A percentile compares a stretch with the other conserved stretches of the same genome.
Evolutionary conservation across 2,888 invertebrate species (phyloP).

Genomic region (Busseola fusca): DNA sequence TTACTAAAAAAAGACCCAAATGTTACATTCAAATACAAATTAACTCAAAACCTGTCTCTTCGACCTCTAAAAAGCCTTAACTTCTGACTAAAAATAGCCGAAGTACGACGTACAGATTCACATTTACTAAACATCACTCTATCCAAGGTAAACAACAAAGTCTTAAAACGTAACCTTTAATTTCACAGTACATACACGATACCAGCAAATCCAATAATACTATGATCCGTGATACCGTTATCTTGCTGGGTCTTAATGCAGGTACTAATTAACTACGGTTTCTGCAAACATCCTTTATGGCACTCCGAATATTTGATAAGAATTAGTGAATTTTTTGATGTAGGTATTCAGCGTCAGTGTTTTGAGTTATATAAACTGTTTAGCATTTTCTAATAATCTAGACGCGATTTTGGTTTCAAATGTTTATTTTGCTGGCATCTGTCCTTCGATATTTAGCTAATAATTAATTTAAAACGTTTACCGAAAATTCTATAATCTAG

Average conservation of each 20-base stretch:
- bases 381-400: not conserved
- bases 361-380: not conserved
- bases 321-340: constrained; percentile 1
- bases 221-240: constrained; percentile 68
- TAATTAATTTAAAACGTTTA: constrained; percentile 9
- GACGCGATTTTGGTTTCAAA: not conserved
- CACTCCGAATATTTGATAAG: constrained; percentile 14
- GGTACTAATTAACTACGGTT: constrained; percentile 51
- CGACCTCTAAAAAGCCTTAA: not conserved
- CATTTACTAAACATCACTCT: not conserved
- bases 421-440: not conserved
- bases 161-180: constrained; percentile 60
- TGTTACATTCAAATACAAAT: too few species aligned
- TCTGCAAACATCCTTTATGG: constrained; percentile 56
- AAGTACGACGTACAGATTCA: not conserved
- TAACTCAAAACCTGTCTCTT: too few species aligned
- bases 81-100: not conserved
- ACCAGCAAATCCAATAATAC: constrained; percentile 66
- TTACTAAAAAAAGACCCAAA: too few species aligned
- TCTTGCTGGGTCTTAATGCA: constrained; percentile 59
- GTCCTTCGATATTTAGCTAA: not conserved
- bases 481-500: not conserved
- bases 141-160: constrained; percentile 44
- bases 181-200: constrained; percentile 61
- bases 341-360: not conserved